Conservation (phyloP, 2,113 vertebrate species). For the Myiozetetes cayanensis region DNA sequence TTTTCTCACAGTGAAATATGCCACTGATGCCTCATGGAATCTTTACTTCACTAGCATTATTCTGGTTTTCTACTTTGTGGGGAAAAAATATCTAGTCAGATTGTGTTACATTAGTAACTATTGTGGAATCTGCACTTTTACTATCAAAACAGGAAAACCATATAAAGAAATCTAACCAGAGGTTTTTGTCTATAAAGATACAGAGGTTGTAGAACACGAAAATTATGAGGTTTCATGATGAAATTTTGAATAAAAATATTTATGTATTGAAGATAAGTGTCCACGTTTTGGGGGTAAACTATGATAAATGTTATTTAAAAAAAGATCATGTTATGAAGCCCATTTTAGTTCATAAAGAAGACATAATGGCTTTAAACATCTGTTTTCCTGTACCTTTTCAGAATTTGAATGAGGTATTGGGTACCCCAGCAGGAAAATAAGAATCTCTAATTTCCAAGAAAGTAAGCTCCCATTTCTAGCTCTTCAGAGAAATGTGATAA, state of each 20-base stretch:
- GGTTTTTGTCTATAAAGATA: background rate
- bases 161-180: background rate
- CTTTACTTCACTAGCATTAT: background rate
- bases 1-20: background rate
- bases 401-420: background rate
- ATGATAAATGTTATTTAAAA: background rate
- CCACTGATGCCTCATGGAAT: background rate
- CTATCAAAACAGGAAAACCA: background rate
- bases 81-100: background rate
- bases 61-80: background rate
- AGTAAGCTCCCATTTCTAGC: background rate
- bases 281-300: accelerated
- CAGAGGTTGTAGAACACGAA: background rate
- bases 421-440: background rate
- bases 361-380: background rate
- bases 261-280: background rate
- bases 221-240: background rate
- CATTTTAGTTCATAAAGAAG: background rate
- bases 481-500: background rate
- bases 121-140: background rate
- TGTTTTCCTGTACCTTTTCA: background rate
- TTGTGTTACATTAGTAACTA: background rate
- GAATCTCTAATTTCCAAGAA: background rate
- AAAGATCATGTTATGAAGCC: background rate
- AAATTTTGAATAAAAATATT: background rate